These are phyloP conservation scores for Dynastes tityus DNA, from an alignment of 2,888 invertebrate species.

Conservation along the genomic window DNA sequence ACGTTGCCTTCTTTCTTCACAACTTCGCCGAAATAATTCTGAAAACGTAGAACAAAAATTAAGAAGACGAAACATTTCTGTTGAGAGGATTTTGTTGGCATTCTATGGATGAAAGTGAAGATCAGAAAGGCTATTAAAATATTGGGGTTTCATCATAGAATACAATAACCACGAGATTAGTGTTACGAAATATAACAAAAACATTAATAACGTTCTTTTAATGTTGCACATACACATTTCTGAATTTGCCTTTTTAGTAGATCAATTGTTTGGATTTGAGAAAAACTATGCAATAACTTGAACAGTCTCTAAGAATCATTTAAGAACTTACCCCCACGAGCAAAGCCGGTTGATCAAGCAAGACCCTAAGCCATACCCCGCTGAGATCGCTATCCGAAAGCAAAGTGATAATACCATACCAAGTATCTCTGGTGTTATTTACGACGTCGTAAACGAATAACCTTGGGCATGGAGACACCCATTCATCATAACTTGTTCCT, in stretches of 20 bases:
- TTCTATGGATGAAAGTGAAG: neutral
- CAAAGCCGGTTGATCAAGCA: constrained; percentile 67
- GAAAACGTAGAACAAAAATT: constrained; percentile 41
- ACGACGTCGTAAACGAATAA: constrained; percentile 75
- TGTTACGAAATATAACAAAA: too few species aligned
- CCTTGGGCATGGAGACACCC: constrained; percentile 74
- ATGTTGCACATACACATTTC: neutral
- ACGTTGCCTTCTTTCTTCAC: constrained; percentile 74
- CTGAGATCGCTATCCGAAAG: constrained; percentile 72
- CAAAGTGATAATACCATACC: constrained; percentile 76
- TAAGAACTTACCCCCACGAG: constrained; percentile 60
- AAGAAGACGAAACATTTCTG: neutral
- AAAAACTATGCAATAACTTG: neutral
- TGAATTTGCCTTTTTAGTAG: neutral
- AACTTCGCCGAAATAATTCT: constrained; percentile 74
- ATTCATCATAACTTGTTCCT: neutral
- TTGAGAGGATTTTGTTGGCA: neutral
- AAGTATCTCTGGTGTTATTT: constrained; percentile 71
- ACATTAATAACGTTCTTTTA: too few species aligned
- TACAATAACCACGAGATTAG: too few species aligned
- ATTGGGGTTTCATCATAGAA: too few species aligned
- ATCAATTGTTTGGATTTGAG: too few species aligned
- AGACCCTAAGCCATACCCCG: constrained; percentile 73
- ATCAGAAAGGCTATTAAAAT: too few species aligned
- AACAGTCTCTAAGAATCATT: neutral